Conservation (phyloP, 2,113 vertebrate genomes). For the Phoenicopterus ruber region DNA sequence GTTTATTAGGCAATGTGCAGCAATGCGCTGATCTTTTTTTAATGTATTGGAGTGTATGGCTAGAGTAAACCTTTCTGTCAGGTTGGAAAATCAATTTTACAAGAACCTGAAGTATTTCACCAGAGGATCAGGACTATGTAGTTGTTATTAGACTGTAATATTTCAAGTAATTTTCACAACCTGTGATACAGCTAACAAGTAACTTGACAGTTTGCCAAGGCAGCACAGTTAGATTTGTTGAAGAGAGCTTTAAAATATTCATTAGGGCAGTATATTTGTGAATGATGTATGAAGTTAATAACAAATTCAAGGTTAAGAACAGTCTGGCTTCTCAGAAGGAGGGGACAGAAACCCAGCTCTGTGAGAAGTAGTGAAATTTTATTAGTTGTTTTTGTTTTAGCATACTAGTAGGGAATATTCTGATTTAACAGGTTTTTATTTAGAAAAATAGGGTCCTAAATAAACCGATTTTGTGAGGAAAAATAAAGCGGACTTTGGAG, state of each 20-base stretch:
- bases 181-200: not conserved
- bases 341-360: not conserved
- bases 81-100: not conserved
- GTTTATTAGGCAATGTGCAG: not conserved
- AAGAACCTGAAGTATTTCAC: not conserved
- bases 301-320: conserved; percentile 30
- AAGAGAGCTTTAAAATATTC: conserved; percentile 51
- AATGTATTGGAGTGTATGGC: not conserved
- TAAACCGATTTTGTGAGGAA: not conserved
- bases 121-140: not conserved
- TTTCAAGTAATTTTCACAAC: conserved; percentile 24
- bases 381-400: not conserved
- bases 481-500: not conserved
- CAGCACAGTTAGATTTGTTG: not conserved
- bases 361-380: not conserved
- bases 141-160: not conserved
- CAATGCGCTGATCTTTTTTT: not conserved
- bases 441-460: not conserved
- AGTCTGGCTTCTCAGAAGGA: not conserved
- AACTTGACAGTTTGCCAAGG: not conserved
- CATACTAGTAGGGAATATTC: not conserved
- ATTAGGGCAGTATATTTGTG: conserved; percentile 11
- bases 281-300: conserved; percentile 14
- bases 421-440: not conserved
- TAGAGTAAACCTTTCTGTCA: not conserved